Percentiles rank a stretch among this genome's conserved stretches.
phyloP scores from a whole-genome alignment of 1,140 invertebrate species.

The Copidosoma floridanum region DNA sequence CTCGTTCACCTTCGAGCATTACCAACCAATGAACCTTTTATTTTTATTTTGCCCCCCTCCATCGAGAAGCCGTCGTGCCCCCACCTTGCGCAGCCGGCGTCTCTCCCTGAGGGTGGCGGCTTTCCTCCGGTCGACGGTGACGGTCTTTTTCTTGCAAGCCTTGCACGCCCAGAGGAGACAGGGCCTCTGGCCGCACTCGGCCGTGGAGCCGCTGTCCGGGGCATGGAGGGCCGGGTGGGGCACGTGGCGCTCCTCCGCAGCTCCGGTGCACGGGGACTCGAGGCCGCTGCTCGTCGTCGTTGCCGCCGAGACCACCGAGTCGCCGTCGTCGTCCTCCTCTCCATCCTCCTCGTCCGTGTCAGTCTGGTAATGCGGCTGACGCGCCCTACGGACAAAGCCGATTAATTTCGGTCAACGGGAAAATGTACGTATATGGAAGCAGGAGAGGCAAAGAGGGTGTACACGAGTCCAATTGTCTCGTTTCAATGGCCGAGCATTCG shows the following conservation, averaged over 20 bases:
- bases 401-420: no score
- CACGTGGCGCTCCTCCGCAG: conserved; percentile 45
- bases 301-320: conserved; percentile 47
- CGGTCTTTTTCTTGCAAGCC: conserved; percentile 91
- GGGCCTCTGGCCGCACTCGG: conserved; percentile 28
- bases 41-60: no score
- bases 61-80: no score
- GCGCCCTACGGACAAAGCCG: no score
- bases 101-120: conserved; percentile 94
- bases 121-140: conserved; percentile 91
- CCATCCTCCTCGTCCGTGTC: background rate
- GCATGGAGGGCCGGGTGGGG: conserved; percentile 46
- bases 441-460: no score
- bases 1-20: conserved; percentile 81
- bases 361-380: background rate
- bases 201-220: conserved; percentile 27
- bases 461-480: no score
- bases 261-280: conserved; percentile 45
- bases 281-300: conserved; percentile 41
- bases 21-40: background rate
- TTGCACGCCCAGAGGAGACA: conserved; percentile 95
- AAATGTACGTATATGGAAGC: no score
- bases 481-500: no score
- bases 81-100: conserved; percentile 84
- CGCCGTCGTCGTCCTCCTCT: conserved; percentile 34